Base-by-base conservation (phyloP, 2,888 invertebrate species). In the Pandemis heparana region DNA sequence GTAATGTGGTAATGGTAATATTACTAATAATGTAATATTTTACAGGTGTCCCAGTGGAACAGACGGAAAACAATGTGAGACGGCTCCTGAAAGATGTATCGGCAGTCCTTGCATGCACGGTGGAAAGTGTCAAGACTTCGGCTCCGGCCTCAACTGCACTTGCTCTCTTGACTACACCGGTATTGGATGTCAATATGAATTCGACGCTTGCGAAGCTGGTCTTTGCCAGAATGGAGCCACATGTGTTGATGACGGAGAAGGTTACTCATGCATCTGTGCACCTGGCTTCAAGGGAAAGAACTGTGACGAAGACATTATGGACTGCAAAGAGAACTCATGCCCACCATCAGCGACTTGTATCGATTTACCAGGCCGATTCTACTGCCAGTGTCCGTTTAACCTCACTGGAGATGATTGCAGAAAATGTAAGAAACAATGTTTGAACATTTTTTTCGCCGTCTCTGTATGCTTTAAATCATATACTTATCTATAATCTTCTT, bases 361-460 rank as follows among this genome's bases (percentile, higher is more conserved):
- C 79, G 98, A 99, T 89, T 94, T 98, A 63, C 98, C 98, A 60
- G 97, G 97, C 80, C 96, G 97, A 82, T 98, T 98, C 94, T 98
- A 98, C 87, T 99, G 99, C 84, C 98, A 98, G 88, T 99, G 99
- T 95, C 99, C 99, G 9, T 98, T 99, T 89, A 99, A 99, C 85
- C 95, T 98, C 82, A 99, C 99, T 32, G 99, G 99, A 67, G 98
- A 98, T 85, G 98, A 98, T 85, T 99, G 99, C 85, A 96, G 98
- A 86, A 99, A 99, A 95, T 97, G 98, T 98, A 95, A 95, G 96
- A 69, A 60, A 77, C 43, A 43, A n/a, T n/a, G 7, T n/a, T 48
- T 48, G 14, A 48, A 5, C 12, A 12, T 9, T 67, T 43, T 46
- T 0, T 48, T 60, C 59, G 16, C 46, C 7, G n/a, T 48, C 48